Percentiles rank a stretch among this genome's conserved stretches.
Evolutionary conservation across 2,113 vertebrate species (phyloP).

Genomic region (Saiga tatarica): DNA sequence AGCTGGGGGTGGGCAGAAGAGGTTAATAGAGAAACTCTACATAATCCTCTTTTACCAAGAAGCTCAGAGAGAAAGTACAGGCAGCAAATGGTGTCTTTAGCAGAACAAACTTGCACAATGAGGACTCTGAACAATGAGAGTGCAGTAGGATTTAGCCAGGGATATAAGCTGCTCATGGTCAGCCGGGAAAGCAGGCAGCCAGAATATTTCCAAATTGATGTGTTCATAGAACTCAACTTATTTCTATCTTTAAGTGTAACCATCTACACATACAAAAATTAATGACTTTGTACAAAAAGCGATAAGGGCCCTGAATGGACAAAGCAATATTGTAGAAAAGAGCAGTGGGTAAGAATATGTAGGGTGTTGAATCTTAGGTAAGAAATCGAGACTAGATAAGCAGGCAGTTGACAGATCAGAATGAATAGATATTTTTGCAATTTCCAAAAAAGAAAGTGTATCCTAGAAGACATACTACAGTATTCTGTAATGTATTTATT

Average conservation of each 20-base stretch:
- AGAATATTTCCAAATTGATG: background rate
- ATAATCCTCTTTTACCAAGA: background rate
- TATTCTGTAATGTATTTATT: conserved; percentile 10
- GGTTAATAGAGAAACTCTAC: background rate
- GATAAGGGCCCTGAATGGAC: background rate
- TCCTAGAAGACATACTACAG: background rate
- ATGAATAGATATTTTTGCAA: background rate
- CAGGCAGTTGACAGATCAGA: background rate
- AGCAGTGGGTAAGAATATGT: background rate
- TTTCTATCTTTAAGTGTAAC: background rate
- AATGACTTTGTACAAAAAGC: background rate
- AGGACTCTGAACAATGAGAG: background rate
- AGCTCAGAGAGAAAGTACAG: background rate
- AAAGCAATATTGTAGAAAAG: background rate
- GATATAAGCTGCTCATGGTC: background rate
- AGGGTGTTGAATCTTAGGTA: background rate
- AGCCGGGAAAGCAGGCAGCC: background rate
- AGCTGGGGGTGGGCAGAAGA: background rate
- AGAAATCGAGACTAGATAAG: background rate
- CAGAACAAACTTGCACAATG: background rate
- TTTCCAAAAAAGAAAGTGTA: background rate
- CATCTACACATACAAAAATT: background rate
- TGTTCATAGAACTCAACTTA: background rate
- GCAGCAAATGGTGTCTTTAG: background rate
- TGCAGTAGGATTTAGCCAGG: background rate